Base-by-base conservation (phyloP, 2,888 invertebrate genomes). In the Hoplodrina blanda region DNA sequence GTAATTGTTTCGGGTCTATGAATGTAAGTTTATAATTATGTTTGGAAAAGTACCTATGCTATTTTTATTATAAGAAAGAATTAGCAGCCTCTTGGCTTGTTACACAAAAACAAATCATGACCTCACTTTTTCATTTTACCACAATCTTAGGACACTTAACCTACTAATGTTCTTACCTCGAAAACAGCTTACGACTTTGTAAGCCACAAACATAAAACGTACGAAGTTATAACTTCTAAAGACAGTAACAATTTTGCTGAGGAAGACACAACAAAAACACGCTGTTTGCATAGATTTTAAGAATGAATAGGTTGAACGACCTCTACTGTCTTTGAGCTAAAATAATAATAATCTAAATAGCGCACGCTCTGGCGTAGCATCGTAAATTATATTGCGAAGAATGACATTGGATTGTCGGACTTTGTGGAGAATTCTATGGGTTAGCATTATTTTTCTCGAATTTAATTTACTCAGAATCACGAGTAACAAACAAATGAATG, bases 301-400 rank as follows among this genome's bases (percentile, higher is more conserved):
- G 88, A 90, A 90, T 89, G 89, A 87, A 87, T 81, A 67, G 77
- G 91, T 90, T 90, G 87, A 90, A 89, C 54, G 88, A 87, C 86
- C 91, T 86, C 81, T 33, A 37, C 55, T 76, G 84, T 79, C 80
- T 87, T 85, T 85, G 85, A 80, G 77, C 80, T 83, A 82, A 85
- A 81, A 74, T 79, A 85, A 86, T 86, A 79, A 82, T 86, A 81
- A 84, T 80, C 76, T 78, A 81, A 85, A 84, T 84, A 72, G 76
- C 74, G 55, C 64, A 73, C 53, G 69, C 75, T 53, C 64, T 66
- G 70, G 69, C 71, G 68, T 67, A 46, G 50, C 46, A 46, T 78
- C 81, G 80, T 88, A 86, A 87, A 87, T 88, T 82, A 88, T 89
- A 84, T 84, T 81, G 79, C 69, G 69, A 80, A 79, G 69, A 74